Evolutionary conservation across 2,888 invertebrate genomes (phyloP).

Genomic region (Pardosa pseudoannulata): DNA sequence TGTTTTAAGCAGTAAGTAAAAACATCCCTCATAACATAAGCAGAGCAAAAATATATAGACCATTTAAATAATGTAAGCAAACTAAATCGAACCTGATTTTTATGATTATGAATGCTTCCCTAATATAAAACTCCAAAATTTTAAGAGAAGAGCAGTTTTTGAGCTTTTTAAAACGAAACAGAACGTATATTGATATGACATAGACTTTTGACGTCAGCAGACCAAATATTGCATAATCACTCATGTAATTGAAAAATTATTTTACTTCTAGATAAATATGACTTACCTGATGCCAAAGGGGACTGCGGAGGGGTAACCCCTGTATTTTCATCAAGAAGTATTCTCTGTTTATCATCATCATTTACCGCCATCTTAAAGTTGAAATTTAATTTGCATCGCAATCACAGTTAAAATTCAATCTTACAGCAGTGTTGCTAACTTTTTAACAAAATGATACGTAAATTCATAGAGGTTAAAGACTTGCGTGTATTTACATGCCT

Average conservation of each 20-base stretch:
- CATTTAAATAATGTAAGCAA: too few species aligned
- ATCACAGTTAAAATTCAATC: too few species aligned
- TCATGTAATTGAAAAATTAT: not conserved
- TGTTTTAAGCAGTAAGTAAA: too few species aligned
- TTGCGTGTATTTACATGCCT: too few species aligned
- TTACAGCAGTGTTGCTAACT: too few species aligned
- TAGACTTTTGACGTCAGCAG: not conserved
- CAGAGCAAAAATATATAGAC: too few species aligned
- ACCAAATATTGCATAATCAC: not conserved
- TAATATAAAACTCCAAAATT: not conserved
- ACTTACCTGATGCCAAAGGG: conserved; percentile 24
- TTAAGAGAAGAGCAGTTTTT: not conserved
- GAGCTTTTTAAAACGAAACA: not conserved
- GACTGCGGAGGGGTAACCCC: conserved; percentile 38
- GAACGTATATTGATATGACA: not conserved
- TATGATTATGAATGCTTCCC: too few species aligned
- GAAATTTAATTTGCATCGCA: too few species aligned
- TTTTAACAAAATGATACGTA: too few species aligned
- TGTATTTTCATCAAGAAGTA: conserved; percentile 33
- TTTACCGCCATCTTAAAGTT: conserved; percentile 42
- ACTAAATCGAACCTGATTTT: too few species aligned
- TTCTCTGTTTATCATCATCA: conserved; percentile 9
- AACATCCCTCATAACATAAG: too few species aligned
- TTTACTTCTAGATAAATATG: not conserved
- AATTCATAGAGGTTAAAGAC: too few species aligned